A percentile compares a stretch with the other conserved stretches of the same genome.
These are phyloP conservation scores for Gymnogyps californianus DNA, from an alignment of 2,113 vertebrate genomes.

Conservation along the genomic window DNA sequence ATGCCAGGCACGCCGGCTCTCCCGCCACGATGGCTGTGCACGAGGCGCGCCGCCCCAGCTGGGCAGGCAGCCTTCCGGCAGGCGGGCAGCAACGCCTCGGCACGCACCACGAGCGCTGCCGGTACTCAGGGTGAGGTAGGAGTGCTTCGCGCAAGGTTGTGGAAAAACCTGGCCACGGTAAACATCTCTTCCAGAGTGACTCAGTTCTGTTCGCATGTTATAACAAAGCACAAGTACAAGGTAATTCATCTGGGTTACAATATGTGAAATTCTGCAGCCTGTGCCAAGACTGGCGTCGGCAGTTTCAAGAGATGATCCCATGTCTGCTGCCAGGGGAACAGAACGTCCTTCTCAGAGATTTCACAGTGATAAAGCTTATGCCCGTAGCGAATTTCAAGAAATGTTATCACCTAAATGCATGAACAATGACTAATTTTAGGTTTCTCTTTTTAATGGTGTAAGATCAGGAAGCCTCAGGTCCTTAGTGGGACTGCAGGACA, in stretches of 20 bases:
- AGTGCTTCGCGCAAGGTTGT: background rate
- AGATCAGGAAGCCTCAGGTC: background rate
- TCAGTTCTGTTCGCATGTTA: slow-evolving; percentile 28
- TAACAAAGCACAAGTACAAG: slow-evolving; percentile 29
- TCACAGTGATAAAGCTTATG: slow-evolving; percentile 11
- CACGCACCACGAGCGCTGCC: background rate
- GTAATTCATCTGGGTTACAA: slow-evolving; percentile 58
- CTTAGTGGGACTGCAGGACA: background rate
- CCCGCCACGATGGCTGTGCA: background rate
- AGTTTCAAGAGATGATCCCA: slow-evolving; percentile 51
- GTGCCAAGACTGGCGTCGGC: slow-evolving; percentile 52
- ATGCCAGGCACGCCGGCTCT: slow-evolving; percentile 63
- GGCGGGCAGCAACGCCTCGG: background rate
- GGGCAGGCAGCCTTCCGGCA: slow-evolving; percentile 37
- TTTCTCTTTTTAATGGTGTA: background rate
- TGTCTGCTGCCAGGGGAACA: slow-evolving; percentile 64
- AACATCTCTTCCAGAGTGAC: slow-evolving; percentile 20
- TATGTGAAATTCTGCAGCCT: slow-evolving; percentile 38
- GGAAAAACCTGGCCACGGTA: background rate
- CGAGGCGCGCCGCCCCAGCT: background rate
- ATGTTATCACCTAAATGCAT: background rate
- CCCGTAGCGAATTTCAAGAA: background rate
- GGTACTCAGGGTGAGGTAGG: background rate
- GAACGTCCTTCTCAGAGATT: slow-evolving; percentile 48
- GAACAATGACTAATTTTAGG: background rate